These are phyloP conservation scores for Acomys russatus DNA, from an alignment of 2,797 vertebrate genomes.

Conservation along the genomic window DNA sequence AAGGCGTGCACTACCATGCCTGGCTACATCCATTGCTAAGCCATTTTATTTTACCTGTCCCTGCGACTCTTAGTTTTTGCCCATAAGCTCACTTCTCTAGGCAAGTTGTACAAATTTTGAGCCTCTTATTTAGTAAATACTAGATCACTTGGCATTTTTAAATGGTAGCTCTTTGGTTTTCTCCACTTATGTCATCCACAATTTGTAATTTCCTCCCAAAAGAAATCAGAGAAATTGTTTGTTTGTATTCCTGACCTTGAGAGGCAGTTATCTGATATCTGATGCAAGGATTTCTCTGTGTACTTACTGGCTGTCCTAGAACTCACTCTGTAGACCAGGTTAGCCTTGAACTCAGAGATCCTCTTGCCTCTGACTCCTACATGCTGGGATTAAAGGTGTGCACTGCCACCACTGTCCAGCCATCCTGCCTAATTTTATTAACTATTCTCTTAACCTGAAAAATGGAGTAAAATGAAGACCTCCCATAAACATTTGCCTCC, in stretches of 20 bases:
- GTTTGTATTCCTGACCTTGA: constrained; percentile 36
- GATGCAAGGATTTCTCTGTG: constrained; percentile 15
- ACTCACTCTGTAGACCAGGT: neutral
- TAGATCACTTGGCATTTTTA: constrained; percentile 12
- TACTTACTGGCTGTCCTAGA: no score
- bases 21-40: neutral
- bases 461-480: neutral
- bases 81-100: constrained; percentile 13
- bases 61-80: neutral
- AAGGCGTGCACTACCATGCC: no score
- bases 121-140: constrained; percentile 57
- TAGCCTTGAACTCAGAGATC: neutral
- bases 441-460: neutral
- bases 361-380: neutral
- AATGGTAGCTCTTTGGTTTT: constrained; percentile 16
- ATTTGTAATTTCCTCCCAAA: constrained; percentile 26
- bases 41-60: neutral
- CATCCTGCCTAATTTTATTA: neutral
- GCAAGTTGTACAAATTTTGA: constrained; percentile 22
- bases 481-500: constrained; percentile 7
- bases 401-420: neutral
- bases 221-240: constrained; percentile 52
- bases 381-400: neutral
- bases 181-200: constrained; percentile 23
- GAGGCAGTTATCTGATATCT: constrained; percentile 39